A percentile compares a stretch with the other conserved stretches of the same genome.
These are phyloP conservation scores for Hylyphantes graminicola DNA, from an alignment of 1,140 invertebrate genomes.

Conservation along the genomic window DNA sequence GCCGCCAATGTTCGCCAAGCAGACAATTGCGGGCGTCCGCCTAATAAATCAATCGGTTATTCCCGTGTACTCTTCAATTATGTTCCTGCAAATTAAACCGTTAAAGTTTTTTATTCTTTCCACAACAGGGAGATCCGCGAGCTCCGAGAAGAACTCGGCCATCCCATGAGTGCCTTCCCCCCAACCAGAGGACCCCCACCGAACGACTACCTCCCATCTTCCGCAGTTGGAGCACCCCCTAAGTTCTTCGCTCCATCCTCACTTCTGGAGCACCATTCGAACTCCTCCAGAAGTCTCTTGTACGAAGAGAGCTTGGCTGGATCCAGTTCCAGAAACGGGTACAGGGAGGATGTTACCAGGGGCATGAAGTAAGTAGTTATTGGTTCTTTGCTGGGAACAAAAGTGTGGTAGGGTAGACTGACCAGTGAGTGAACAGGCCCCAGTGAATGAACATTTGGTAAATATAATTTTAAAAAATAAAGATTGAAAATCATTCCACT, in stretches of 20 bases:
- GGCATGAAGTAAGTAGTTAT: not conserved
- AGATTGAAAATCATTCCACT: too few relatives aligned
- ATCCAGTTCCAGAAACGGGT: slow-evolving; percentile 43
- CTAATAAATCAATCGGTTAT: too few relatives aligned
- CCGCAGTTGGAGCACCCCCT: slow-evolving; percentile 17
- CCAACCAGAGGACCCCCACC: slow-evolving; percentile 53
- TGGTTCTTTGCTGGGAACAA: too few relatives aligned
- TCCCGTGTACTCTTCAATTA: too few relatives aligned
- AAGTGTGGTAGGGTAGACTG: too few relatives aligned
- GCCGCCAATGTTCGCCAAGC: too few relatives aligned
- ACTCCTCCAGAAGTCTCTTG: slow-evolving; percentile 49
- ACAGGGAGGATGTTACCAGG: slow-evolving; percentile 35
- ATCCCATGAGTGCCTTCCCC: slow-evolving; percentile 62
- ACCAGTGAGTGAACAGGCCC: too few relatives aligned
- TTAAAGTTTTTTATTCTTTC: too few relatives aligned
- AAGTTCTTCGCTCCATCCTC: slow-evolving; percentile 5
- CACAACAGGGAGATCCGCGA: slow-evolving; percentile 60
- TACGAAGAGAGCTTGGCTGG: slow-evolving; percentile 60
- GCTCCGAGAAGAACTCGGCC: slow-evolving; percentile 63
- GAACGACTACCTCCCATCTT: slow-evolving; percentile 19
- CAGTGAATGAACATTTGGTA: too few relatives aligned
- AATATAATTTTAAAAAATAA: too few relatives aligned
- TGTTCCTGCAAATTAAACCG: too few relatives aligned
- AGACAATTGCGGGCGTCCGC: too few relatives aligned
- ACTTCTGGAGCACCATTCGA: slow-evolving; percentile 43